Evolutionary conservation across 2,888 invertebrate genomes (phyloP), one percentile per base, ranked within the genome.

Genomic region (Thysanoteuthis rhombus): DNA sequence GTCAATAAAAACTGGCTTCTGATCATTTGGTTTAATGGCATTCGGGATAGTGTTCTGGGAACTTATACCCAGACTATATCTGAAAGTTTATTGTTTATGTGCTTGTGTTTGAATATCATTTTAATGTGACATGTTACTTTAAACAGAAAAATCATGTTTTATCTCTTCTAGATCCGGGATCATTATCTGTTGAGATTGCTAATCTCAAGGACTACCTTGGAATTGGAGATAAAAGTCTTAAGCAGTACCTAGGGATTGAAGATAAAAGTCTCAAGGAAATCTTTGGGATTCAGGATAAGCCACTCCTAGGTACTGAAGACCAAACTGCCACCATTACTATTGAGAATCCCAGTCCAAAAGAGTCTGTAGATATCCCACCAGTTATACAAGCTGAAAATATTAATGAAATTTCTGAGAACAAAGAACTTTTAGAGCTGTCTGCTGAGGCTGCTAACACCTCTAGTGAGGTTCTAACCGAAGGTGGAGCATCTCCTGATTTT

Each of bases 341-440:
- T 92, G 92, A 92, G 92, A 92, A 92, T 92, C 40, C 45, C 92
- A 92, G 92, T 92, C 92, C 92, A 92, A 92, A 92, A 92, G 92
- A 92, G 45, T 92, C 92, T 92, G 92, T 92, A 92, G 92, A 92
- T 92, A 92, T 92, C 45, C 90, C 39, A 42, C 90, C 90, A 39
- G 90, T 39, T 90, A 90, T 42, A 42, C 92, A 45, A 45, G 92
- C 92, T 92, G 92, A 92, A 92, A 92, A 92, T 92, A 92, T 92
- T 92, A 92, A 92, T 92, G 92, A 92, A 92, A 92, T 92, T 42
- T 92, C 92, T 42, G 92, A 92, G 40, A 38, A 40, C 39, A 92
- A 92, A 40, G 92, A 92, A 92, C 40, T 92, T 25, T 92, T 92
- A 92, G 92, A 92, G 40, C n/a, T 92, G 40, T 92, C 42, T 42